These are phyloP conservation scores for Microctenopoma stevenorrisi DNA, from an alignment of 2,797 vertebrate genomes.

Conservation along the genomic window DNA sequence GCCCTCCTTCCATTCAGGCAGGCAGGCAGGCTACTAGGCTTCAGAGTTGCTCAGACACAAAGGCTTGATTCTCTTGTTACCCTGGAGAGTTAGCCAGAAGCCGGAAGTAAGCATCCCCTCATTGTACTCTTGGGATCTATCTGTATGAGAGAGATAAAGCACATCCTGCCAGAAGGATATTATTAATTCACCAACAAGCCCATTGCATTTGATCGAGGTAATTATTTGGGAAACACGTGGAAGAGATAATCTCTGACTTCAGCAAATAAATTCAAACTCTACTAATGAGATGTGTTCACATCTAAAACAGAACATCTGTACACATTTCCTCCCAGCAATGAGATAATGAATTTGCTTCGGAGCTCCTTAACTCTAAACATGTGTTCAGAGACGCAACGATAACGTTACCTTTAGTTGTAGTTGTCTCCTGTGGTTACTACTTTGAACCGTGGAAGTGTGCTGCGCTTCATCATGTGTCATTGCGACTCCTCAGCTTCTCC, in stretches of 20 bases:
- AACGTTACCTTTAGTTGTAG: constrained; percentile 46
- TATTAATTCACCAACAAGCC: constrained; percentile 59
- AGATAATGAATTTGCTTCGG: constrained; percentile 76
- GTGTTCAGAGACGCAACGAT: constrained; percentile 57
- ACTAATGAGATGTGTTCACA: constrained; percentile 73
- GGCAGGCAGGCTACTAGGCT: constrained; percentile 15
- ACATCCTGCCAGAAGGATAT: constrained; percentile 50
- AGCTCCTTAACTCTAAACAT: constrained; percentile 74
- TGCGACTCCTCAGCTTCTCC: not conserved
- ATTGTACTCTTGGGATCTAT: constrained; percentile 49
- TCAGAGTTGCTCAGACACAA: constrained; percentile 29
- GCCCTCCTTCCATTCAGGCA: constrained; percentile 41
- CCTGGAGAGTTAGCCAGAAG: constrained; percentile 39
- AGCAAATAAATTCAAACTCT: constrained; percentile 56
- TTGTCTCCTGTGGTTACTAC: constrained; percentile 34
- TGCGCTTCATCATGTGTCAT: constrained; percentile 23
- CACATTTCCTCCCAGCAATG: constrained; percentile 73
- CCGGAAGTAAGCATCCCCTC: constrained; percentile 40
- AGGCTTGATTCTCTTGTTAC: constrained; percentile 37
- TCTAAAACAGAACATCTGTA: constrained; percentile 78
- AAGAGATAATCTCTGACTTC: constrained; percentile 59
- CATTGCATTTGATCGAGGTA: constrained; percentile 61
- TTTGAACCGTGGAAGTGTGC: constrained; percentile 17
- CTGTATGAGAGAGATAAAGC: constrained; percentile 41
- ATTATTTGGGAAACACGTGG: constrained; percentile 72